phyloP scores from a whole-genome alignment of 1,140 invertebrate species.

The Zeugodacus cucurbitae region DNA sequence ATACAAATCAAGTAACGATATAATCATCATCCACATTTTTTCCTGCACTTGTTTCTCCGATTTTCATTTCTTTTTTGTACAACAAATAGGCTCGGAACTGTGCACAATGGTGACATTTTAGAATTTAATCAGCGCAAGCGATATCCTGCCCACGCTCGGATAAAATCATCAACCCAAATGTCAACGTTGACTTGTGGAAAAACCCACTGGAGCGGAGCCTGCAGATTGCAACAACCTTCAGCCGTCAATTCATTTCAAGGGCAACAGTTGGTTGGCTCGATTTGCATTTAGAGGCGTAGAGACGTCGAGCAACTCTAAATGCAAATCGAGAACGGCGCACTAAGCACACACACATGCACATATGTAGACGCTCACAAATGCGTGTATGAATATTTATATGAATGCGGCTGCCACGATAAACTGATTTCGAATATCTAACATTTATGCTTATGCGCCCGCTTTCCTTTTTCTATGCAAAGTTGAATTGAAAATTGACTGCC shows the following conservation, averaged over 20 bases:
- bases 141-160: background rate
- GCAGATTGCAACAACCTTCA: background rate
- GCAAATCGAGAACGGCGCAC: background rate
- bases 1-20: no score
- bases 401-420: background rate
- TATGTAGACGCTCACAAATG: background rate
- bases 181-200: background rate
- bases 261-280: no score
- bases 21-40: no score
- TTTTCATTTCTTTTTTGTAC: no score
- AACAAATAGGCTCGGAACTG: no score
- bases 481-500: background rate
- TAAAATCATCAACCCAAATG: background rate
- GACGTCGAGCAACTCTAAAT: no score
- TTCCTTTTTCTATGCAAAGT: background rate
- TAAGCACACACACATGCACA: background rate
- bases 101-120: no score
- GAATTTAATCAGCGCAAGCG: no score
- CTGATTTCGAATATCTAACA: background rate
- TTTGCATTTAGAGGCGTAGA: no score
- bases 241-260: background rate
- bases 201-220: background rate
- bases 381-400: background rate
- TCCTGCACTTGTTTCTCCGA: no score
- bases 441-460: background rate